Conservation (phyloP, 1,140 invertebrate species). For the Laupala kohalensis region DNA sequence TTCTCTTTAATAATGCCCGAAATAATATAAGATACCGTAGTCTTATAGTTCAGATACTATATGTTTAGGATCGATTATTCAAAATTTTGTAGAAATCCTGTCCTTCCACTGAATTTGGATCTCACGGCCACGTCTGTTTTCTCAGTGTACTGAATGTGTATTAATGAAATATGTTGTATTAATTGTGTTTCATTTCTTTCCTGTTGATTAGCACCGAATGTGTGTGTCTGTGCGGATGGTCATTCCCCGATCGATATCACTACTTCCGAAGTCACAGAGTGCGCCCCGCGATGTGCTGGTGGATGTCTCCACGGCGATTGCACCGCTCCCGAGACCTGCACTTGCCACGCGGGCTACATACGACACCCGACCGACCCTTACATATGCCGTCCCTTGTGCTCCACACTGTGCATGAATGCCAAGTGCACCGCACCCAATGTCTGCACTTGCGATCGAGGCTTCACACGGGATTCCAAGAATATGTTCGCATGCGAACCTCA, state of each 20-base stretch:
- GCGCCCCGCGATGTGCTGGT: conserved; percentile 25
- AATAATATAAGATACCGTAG: too few species aligned
- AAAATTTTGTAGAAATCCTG: too few species aligned
- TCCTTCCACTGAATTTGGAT: too few species aligned
- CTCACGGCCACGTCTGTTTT: too few species aligned
- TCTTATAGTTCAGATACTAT: too few species aligned
- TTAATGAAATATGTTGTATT: too few species aligned
- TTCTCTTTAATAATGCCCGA: too few species aligned
- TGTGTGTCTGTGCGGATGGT: background rate
- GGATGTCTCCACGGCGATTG: conserved; percentile 29
- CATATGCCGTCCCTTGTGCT: conserved; percentile 27
- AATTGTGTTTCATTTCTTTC: too few species aligned
- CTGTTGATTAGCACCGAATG: background rate
- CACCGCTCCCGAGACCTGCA: conserved; percentile 27
- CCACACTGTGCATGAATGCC: conserved; percentile 30
- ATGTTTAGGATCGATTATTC: too few species aligned
- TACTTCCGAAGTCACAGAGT: conserved; percentile 16
- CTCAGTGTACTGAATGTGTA: too few species aligned
- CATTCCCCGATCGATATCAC: background rate
- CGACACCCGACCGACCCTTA: conserved; percentile 19
- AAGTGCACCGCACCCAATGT: conserved; percentile 31
- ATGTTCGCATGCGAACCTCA: conserved; percentile 25
- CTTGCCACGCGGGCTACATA: conserved; percentile 26
- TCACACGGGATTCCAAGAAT: conserved; percentile 18
- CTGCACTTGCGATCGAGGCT: conserved; percentile 49